Percentiles rank a stretch among this genome's conserved stretches.
These are phyloP conservation scores for Drosophila busckii DNA, from an alignment of 1,140 invertebrate genomes.

Conservation along the genomic window DNA sequence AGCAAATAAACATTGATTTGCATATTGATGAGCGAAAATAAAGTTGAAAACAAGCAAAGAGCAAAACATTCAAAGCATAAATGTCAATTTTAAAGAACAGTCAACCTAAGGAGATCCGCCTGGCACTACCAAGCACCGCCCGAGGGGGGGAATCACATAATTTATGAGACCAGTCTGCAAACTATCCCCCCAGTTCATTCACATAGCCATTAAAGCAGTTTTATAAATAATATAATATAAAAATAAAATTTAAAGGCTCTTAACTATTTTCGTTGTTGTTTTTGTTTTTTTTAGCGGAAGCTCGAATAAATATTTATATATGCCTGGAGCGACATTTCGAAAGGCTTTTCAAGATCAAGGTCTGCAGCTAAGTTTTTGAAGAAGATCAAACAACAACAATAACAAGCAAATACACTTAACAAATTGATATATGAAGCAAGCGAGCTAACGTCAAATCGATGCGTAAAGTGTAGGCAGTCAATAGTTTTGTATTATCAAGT, in stretches of 20 bases:
- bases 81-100: conserved; percentile 53
- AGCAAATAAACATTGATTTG: conserved; percentile 40
- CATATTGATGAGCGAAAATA: conserved; percentile 73
- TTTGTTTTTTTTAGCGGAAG: conserved; percentile 10
- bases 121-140: conserved; percentile 61
- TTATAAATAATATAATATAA: conserved; percentile 5
- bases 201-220: conserved; percentile 52
- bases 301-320: too few relatives aligned
- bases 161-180: conserved; percentile 18
- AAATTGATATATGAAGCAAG: conserved; percentile 67
- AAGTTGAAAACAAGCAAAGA: conserved; percentile 43
- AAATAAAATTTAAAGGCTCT: conserved; percentile 10
- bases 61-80: too few relatives aligned
- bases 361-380: conserved; percentile 32
- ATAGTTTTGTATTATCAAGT: conserved; percentile 45
- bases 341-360: conserved; percentile 77
- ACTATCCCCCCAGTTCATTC: conserved; percentile 68
- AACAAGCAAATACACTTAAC: conserved; percentile 33
- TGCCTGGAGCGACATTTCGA: conserved; percentile 67
- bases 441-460: conserved; percentile 43
- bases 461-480: conserved; percentile 47
- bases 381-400: conserved; percentile 8
- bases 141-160: conserved; percentile 7
- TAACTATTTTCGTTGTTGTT: not conserved
- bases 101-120: conserved; percentile 55